Evolutionary conservation across 1,140 invertebrate species (phyloP).

Genomic region (Cyphomyrmex costatus): DNA sequence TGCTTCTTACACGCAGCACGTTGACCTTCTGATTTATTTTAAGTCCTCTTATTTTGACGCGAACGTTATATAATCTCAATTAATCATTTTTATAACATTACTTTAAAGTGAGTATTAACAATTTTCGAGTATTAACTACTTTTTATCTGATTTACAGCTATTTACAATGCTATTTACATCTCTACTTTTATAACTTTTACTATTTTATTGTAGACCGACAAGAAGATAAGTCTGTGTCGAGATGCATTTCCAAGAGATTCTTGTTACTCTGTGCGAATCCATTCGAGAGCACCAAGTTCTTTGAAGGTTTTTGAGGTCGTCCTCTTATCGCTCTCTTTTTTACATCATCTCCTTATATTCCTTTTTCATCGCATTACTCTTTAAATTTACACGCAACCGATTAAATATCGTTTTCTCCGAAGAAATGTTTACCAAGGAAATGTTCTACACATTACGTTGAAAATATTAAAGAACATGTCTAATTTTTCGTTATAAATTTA

Average conservation of each 20-base stretch:
- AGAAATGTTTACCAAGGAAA: background rate
- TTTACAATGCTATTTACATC: background rate
- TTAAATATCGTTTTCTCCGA: constrained; percentile 61
- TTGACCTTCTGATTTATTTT: constrained; percentile 45
- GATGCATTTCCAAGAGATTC: constrained; percentile 56
- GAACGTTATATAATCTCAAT: constrained; percentile 3
- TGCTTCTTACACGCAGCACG: background rate
- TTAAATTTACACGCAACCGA: constrained; percentile 54
- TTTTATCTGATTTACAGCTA: background rate
- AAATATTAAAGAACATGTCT: background rate
- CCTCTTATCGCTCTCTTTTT: constrained; percentile 28
- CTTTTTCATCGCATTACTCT: background rate
- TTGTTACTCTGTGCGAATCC: constrained; percentile 32
- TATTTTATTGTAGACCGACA: constrained; percentile 2
- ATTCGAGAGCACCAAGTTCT: background rate
- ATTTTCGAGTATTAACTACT: background rate
- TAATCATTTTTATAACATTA: constrained; percentile 16
- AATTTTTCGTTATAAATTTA: background rate
- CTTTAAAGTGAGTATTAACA: background rate
- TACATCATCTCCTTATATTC: constrained; percentile 8
- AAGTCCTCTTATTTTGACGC: background rate
- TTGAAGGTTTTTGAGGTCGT: constrained; percentile 39
- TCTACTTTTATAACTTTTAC: constrained; percentile 17
- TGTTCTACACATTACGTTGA: background rate
- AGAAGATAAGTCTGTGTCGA: constrained; percentile 30